Evolutionary conservation across 2,113 vertebrate species (phyloP).

Genomic region (Noctilio leporinus): DNA sequence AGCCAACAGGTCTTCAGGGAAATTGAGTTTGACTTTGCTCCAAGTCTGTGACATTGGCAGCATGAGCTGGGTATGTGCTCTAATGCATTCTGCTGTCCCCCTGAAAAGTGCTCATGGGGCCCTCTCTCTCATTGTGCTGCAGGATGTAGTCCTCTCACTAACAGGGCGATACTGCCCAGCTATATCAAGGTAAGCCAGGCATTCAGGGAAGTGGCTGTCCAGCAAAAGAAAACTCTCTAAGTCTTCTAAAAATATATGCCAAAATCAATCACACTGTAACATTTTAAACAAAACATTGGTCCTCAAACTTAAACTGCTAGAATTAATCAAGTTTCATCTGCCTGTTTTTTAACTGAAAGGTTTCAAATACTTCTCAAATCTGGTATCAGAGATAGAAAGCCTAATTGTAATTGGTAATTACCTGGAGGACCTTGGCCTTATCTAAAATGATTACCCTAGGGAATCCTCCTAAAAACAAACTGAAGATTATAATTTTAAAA

Average conservation of each 20-base stretch:
- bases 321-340: neutral
- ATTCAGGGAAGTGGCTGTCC: neutral
- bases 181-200: neutral
- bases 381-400: neutral
- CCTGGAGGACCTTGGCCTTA: neutral
- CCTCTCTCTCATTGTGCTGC: neutral
- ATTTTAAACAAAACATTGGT: neutral
- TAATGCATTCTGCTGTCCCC: neutral
- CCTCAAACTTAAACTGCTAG: neutral
- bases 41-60: neutral
- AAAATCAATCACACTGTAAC: neutral
- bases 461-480: neutral
- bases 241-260: neutral
- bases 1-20: neutral
- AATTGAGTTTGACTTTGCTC: neutral
- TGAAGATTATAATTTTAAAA: neutral
- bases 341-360: neutral
- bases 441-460: neutral
- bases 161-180: neutral
- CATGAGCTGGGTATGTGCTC: neutral
- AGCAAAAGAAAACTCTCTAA: neutral
- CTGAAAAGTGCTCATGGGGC: neutral
- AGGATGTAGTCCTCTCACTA: neutral
- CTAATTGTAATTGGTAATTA: neutral
- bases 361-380: neutral